Percentiles rank a stretch among this genome's conserved stretches.
Evolutionary conservation across 2,888 invertebrate genomes (phyloP).

Genomic region (Chironomus riparius): DNA sequence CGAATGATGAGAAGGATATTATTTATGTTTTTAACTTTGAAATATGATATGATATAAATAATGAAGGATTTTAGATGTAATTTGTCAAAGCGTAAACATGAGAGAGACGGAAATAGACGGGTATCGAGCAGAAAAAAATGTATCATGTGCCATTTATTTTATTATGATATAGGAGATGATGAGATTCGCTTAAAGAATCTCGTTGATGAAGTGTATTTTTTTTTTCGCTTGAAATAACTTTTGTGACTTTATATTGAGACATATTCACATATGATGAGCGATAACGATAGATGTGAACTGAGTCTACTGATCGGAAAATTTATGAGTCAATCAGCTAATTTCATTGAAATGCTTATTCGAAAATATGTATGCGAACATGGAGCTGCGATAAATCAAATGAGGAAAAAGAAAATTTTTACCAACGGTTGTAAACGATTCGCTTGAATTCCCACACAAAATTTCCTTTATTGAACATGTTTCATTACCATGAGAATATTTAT

Average conservation of each 20-base stretch:
- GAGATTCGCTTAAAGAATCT: background rate
- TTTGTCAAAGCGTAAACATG: constrained; percentile 10
- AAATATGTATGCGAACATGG: background rate
- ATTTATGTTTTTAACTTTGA: constrained; percentile 17
- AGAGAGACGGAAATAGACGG: background rate
- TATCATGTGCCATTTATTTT: constrained; percentile 1
- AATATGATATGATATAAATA: constrained; percentile 12
- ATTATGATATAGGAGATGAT: background rate
- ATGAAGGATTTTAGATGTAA: constrained; percentile 16
- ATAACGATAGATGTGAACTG: background rate
- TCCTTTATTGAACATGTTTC: no score
- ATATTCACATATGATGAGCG: background rate
- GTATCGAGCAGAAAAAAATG: background rate
- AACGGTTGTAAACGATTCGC: background rate
- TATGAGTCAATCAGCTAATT: constrained; percentile 6
- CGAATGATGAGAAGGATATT: constrained; percentile 7
- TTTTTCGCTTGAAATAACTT: background rate
- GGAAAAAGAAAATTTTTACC: background rate
- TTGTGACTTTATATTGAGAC: no score
- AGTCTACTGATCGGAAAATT: background rate
- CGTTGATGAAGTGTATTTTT: background rate
- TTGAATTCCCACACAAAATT: background rate
- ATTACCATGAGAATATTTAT: no score
- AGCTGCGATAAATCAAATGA: background rate
- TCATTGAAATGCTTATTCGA: background rate